phyloP scores from a whole-genome alignment of 2,888 invertebrate genomes.

The Pyrochroa serraticornis region DNA sequence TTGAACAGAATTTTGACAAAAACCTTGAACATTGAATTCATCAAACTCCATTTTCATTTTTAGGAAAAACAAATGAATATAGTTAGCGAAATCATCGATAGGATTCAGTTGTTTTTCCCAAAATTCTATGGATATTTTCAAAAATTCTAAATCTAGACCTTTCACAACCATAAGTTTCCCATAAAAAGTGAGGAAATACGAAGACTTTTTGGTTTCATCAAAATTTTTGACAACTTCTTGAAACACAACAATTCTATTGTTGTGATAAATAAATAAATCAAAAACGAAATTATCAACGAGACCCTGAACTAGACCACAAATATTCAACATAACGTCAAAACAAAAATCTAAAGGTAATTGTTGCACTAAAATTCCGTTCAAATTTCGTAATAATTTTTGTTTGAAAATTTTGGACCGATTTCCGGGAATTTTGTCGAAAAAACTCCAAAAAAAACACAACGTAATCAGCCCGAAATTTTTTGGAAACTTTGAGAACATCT shows the following conservation, averaged over 20 bases:
- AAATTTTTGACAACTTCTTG: background rate
- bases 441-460: background rate
- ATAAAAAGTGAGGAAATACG: background rate
- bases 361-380: background rate
- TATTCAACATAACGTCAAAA: background rate
- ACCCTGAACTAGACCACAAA: background rate
- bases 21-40: background rate
- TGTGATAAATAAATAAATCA: background rate
- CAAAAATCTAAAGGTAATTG: background rate
- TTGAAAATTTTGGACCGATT: background rate
- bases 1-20: background rate
- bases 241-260: background rate
- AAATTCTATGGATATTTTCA: background rate
- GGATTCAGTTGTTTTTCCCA: constrained; percentile 1
- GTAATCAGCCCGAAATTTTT: background rate
- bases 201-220: background rate
- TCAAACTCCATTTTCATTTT: constrained; percentile 1
- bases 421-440: background rate
- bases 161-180: background rate
- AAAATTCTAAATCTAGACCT: background rate
- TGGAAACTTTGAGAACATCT: background rate
- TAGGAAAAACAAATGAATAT: background rate
- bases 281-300: background rate
- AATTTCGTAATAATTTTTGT: background rate
- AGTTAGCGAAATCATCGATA: background rate